phyloP scores from a whole-genome alignment of 2,888 invertebrate genomes.

The Mesorhabditis spiculigera region DNA sequence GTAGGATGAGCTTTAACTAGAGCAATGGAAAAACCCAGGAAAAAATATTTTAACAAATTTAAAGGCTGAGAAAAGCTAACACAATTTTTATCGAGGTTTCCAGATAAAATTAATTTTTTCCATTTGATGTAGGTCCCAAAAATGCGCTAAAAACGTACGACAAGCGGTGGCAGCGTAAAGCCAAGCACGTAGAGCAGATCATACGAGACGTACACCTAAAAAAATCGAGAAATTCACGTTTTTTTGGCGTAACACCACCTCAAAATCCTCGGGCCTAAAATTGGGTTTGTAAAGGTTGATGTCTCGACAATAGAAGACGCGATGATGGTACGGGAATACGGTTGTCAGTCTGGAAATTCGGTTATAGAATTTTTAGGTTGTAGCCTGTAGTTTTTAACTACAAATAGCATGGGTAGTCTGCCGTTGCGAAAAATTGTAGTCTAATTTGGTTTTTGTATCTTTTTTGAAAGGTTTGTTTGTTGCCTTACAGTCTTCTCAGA shows the following conservation, averaged over 20 bases:
- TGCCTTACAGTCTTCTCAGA: no score
- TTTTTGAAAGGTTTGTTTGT: no score
- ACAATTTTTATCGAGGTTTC: no score
- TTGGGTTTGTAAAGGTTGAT: conserved; percentile 55
- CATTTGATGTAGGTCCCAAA: conserved; percentile 57
- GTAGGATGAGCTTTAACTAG: conserved; percentile 56
- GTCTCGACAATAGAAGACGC: conserved; percentile 57
- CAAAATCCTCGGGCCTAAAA: conserved; percentile 56
- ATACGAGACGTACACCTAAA: conserved; percentile 55
- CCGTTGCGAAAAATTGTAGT: no score
- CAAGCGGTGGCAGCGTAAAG: conserved; percentile 55
- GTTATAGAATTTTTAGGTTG: no score
- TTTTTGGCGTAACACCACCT: background rate
- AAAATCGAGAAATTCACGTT: background rate
- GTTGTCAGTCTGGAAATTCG: conserved; percentile 53
- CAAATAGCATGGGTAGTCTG: no score
- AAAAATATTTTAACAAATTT: no score
- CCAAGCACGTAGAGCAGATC: no score
- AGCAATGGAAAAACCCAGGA: conserved; percentile 58
- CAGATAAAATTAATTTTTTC: no score
- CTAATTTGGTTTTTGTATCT: no score
- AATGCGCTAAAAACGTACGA: conserved; percentile 45
- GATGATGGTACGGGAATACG: conserved; percentile 58
- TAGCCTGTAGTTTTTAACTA: no score
- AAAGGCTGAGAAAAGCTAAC: no score